Conservation (phyloP, 2,888 invertebrate genomes). For the Spisula subtruncata region DNA sequence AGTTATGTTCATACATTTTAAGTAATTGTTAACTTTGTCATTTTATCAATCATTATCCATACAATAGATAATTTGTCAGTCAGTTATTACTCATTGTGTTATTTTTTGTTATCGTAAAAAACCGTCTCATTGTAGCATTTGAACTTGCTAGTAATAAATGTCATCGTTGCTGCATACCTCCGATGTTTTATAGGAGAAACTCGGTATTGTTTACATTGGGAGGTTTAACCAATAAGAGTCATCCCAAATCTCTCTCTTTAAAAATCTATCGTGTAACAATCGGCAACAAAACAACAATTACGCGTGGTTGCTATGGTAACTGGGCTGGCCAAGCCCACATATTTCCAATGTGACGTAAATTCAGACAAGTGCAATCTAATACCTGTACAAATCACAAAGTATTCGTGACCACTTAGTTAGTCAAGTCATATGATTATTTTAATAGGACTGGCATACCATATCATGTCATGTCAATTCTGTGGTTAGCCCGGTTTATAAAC, state of each 20-base stretch:
- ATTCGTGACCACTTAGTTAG: background rate
- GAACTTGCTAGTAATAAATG: constrained; percentile 5
- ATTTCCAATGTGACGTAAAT: background rate
- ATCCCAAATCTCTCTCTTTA: background rate
- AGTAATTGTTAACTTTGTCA: constrained; percentile 19
- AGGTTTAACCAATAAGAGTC: background rate
- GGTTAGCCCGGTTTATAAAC: background rate
- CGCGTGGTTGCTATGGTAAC: background rate
- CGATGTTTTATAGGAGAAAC: background rate
- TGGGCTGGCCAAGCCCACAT: background rate
- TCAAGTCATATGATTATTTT: background rate
- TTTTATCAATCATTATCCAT: constrained; percentile 26
- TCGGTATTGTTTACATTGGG: background rate
- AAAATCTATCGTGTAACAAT: background rate
- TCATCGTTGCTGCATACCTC: background rate
- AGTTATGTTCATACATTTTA: background rate
- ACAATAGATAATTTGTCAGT: constrained; percentile 26
- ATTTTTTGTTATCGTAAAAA: background rate
- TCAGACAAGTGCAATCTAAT: background rate
- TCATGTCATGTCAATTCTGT: background rate
- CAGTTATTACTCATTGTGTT: background rate
- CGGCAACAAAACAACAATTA: no score
- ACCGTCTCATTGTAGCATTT: constrained; percentile 14
- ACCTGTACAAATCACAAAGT: background rate
- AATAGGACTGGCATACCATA: background rate